Evolutionary conservation across 2,888 invertebrate species (phyloP).

Genomic region (Epirrhoe alternata): DNA sequence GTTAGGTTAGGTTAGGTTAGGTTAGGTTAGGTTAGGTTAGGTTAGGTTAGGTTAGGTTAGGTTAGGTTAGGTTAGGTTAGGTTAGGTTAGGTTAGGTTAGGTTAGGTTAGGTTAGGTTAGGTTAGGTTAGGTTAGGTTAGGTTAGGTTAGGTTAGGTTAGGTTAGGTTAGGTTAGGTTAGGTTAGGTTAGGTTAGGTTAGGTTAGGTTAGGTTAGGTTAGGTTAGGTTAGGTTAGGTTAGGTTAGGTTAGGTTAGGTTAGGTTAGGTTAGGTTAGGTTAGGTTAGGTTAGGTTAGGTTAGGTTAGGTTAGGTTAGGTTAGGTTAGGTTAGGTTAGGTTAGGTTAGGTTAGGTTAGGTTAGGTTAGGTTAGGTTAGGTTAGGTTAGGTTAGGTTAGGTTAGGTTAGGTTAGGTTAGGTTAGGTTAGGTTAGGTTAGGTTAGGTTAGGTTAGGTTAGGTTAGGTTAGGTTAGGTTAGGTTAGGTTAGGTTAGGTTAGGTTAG

Average conservation of each 20-base stretch:
- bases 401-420: slow-evolving; percentile 30
- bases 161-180: slow-evolving; percentile 25
- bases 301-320: too few species aligned
- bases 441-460: slow-evolving; percentile 36
- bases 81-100: slow-evolving; percentile 23
- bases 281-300: slow-evolving; percentile 21
- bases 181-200: slow-evolving; percentile 27
- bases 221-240: slow-evolving; percentile 23
- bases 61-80: slow-evolving; percentile 23
- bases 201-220: slow-evolving; percentile 23
- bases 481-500: slow-evolving; percentile 39
- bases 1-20: slow-evolving; percentile 9
- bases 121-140: slow-evolving; percentile 23
- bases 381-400: slow-evolving; percentile 30
- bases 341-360: slow-evolving; percentile 30
- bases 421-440: slow-evolving; percentile 38
- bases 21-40: slow-evolving; percentile 23
- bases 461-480: slow-evolving; percentile 36
- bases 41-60: slow-evolving; percentile 22
- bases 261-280: slow-evolving; percentile 22
- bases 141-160: slow-evolving; percentile 22
- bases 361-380: slow-evolving; percentile 32
- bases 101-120: slow-evolving; percentile 23
- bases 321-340: slow-evolving; percentile 35
- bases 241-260: slow-evolving; percentile 23